phyloP scores from a whole-genome alignment of 2,888 invertebrate genomes.

The Netelia melanura region DNA sequence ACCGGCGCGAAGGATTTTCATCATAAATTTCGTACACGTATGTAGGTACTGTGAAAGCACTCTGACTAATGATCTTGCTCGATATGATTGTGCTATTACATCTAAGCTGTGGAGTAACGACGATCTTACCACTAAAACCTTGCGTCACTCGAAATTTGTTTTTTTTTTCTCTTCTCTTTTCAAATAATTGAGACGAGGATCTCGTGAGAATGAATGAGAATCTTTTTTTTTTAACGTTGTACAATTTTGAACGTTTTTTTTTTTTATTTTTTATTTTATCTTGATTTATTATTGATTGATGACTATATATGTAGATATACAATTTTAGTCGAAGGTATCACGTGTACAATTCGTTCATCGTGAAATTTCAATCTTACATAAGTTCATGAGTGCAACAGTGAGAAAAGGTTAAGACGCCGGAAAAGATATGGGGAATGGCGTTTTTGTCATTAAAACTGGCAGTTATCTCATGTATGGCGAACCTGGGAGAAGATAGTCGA shows the following conservation, averaged over 20 bases:
- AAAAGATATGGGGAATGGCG: slow-evolving; percentile 13
- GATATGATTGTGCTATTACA: slow-evolving; percentile 20
- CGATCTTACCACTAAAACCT: slow-evolving; percentile 5
- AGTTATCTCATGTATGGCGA: background rate
- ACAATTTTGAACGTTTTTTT: background rate
- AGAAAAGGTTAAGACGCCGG: slow-evolving; percentile 15
- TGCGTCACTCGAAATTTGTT: slow-evolving; percentile 15
- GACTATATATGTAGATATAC: too few species aligned
- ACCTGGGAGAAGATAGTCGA: too few species aligned
- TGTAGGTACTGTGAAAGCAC: background rate
- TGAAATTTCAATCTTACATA: background rate
- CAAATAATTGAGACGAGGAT: too few species aligned
- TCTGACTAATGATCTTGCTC: slow-evolving; percentile 58
- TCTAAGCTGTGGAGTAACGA: background rate
- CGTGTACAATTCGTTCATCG: background rate
- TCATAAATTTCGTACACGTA: slow-evolving; percentile 23
- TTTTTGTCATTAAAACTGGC: slow-evolving; percentile 38
- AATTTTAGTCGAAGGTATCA: too few species aligned
- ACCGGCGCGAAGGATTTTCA: slow-evolving; percentile 25
- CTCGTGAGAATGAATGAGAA: too few species aligned
- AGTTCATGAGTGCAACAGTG: background rate
- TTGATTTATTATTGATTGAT: too few species aligned
- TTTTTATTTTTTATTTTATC: background rate
- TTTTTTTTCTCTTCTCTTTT: background rate
- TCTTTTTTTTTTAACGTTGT: background rate